Conservation (phyloP, 1,140 invertebrate genomes). For the Drosophila ambigua region DNA sequence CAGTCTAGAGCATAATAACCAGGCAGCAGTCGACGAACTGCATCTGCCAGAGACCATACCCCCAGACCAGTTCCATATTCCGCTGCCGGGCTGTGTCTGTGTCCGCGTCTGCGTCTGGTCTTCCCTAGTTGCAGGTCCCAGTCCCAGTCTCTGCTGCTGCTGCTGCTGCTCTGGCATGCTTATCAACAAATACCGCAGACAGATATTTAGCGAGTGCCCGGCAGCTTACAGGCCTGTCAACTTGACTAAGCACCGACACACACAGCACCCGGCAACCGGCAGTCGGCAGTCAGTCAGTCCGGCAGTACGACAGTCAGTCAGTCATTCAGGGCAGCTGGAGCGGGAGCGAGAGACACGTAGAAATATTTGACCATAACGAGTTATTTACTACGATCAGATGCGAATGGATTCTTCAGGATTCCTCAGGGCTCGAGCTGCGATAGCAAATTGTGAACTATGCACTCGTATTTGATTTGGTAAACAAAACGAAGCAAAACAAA, state of each 20-base stretch:
- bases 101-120: slow-evolving; percentile 25
- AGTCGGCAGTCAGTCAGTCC: too few species aligned
- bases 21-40: slow-evolving; percentile 36
- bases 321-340: too few species aligned
- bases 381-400: slow-evolving; percentile 78
- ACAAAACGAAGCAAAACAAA: slow-evolving; percentile 42
- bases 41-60: slow-evolving; percentile 15
- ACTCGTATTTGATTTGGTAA: slow-evolving; percentile 80
- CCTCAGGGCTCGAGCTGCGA: slow-evolving; percentile 71
- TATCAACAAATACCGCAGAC: slow-evolving; percentile 79
- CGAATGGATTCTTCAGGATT: slow-evolving; percentile 2
- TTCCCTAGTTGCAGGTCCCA: slow-evolving; percentile 21
- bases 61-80: slow-evolving; percentile 42
- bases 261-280: background rate
- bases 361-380: slow-evolving; percentile 75
- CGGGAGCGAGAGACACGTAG: slow-evolving; percentile 36
- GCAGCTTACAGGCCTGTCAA: slow-evolving; percentile 56
- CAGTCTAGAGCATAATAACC: slow-evolving; percentile 71
- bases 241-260: slow-evolving; percentile 55
- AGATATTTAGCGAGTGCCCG: slow-evolving; percentile 63
- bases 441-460: slow-evolving; percentile 73
- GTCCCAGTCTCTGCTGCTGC: background rate
- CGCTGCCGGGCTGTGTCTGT: slow-evolving; percentile 14
- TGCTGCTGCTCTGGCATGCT: slow-evolving; percentile 32
- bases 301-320: slow-evolving; percentile 8